Percentiles rank a stretch among this genome's conserved stretches.
Evolutionary conservation across 2,797 vertebrate genomes (phyloP).

Genomic region (Coilia nasus): DNA sequence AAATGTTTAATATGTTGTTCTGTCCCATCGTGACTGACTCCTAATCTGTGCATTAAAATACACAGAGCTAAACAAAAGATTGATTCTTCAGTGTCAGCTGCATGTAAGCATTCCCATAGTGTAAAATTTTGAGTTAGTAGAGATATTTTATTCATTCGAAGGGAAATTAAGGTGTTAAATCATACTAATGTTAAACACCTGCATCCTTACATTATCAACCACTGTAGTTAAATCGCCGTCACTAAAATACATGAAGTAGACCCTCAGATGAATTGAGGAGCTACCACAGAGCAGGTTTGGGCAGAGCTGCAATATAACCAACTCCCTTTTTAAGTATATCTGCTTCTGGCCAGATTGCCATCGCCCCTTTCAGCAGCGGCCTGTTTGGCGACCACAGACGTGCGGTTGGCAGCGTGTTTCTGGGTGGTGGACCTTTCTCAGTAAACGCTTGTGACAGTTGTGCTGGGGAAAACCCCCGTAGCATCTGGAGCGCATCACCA

Average conservation of each 20-base stretch:
- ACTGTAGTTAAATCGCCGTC: not conserved
- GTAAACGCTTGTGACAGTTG: conserved; percentile 25
- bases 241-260: not conserved
- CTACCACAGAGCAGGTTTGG: not conserved
- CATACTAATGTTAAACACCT: too few relatives aligned
- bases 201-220: not conserved
- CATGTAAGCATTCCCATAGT: not conserved
- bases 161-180: too few relatives aligned
- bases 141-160: too few relatives aligned
- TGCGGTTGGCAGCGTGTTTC: not conserved
- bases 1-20: not conserved
- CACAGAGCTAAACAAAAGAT: not conserved
- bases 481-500: conserved; percentile 18
- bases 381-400: not conserved
- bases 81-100: not conserved
- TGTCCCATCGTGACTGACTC: not conserved
- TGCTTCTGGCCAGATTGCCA: conserved; percentile 41
- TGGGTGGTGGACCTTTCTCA: conserved; percentile 23
- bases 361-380: not conserved
- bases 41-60: not conserved
- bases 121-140: too few relatives aligned
- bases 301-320: conserved; percentile 14
- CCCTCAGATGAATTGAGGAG: not conserved
- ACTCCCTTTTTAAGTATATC: conserved; percentile 42
- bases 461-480: conserved; percentile 8